These are phyloP conservation scores for Scytalopus superciliaris DNA, from an alignment of 2,113 vertebrate genomes.

Conservation along the genomic window DNA sequence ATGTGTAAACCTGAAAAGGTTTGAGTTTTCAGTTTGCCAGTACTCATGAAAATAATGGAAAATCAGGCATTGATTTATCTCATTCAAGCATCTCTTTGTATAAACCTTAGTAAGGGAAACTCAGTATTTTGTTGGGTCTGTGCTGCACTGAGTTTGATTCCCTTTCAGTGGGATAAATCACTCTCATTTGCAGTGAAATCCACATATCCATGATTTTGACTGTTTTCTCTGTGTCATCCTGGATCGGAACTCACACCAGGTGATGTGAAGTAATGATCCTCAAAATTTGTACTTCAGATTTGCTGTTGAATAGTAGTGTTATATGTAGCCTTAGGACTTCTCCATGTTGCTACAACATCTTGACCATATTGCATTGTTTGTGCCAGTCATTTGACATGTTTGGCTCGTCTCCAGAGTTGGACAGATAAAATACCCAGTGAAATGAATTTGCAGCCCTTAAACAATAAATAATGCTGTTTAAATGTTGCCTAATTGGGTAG, in stretches of 20 bases:
- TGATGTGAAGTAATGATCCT: not conserved
- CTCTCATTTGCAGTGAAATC: fast-evolving
- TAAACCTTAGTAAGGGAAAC: not conserved
- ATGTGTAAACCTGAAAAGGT: not conserved
- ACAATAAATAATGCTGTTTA: not conserved
- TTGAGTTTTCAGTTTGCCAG: not conserved
- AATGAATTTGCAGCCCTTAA: not conserved
- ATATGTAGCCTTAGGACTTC: not conserved
- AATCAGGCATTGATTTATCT: not conserved
- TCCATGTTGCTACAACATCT: not conserved
- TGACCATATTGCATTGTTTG: not conserved
- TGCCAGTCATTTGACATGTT: not conserved
- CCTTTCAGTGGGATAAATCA: not conserved
- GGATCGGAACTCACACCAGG: not conserved
- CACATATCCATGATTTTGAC: fast-evolving
- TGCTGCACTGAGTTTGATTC: not conserved
- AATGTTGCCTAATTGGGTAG: not conserved
- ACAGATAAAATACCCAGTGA: not conserved
- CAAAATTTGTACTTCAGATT: not conserved
- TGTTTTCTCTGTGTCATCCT: not conserved
- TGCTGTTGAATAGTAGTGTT: not conserved
- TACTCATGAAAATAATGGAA: not conserved
- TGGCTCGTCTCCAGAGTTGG: not conserved
- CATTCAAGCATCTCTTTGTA: fast-evolving
- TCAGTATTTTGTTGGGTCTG: fast-evolving